A percentile compares a stretch with the other conserved stretches of the same genome.
Evolutionary conservation across 1,140 invertebrate genomes (phyloP).

Genomic region (Lanistes nyassanus): DNA sequence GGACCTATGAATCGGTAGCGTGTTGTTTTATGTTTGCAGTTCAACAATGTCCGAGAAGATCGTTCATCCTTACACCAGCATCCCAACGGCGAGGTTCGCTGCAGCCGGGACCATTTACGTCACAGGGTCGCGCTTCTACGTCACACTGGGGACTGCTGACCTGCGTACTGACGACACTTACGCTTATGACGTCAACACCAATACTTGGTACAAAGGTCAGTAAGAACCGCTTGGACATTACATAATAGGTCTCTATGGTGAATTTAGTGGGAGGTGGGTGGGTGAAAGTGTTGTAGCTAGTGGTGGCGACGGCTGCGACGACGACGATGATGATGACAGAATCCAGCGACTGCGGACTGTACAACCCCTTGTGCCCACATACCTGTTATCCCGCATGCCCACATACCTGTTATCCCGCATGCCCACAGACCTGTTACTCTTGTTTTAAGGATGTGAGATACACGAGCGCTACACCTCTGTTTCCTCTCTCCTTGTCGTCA

Average conservation of each 20-base stretch:
- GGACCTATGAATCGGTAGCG: not conserved
- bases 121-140: constrained; percentile 12
- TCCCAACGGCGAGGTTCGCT: not conserved
- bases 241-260: not conserved
- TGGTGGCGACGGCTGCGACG: not conserved
- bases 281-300: not conserved
- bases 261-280: not conserved
- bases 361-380: constrained; percentile 6
- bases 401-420: constrained; percentile 9
- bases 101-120: constrained; percentile 6
- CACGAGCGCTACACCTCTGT: too few species aligned
- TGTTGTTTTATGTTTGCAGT: not conserved
- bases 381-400: constrained; percentile 15
- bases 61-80: not conserved
- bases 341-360: not conserved
- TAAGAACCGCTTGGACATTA: not conserved
- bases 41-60: not conserved
- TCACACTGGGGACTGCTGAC: constrained; percentile 8
- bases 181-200: constrained; percentile 10
- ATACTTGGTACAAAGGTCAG: constrained; percentile 4
- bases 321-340: not conserved
- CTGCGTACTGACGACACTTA: constrained; percentile 3
- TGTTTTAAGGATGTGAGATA: too few species aligned
- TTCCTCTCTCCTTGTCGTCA: too few species aligned
- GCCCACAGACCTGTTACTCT: constrained; percentile 11